Conservation (phyloP, 2,113 vertebrate species). For the Ciconia maguari region DNA sequence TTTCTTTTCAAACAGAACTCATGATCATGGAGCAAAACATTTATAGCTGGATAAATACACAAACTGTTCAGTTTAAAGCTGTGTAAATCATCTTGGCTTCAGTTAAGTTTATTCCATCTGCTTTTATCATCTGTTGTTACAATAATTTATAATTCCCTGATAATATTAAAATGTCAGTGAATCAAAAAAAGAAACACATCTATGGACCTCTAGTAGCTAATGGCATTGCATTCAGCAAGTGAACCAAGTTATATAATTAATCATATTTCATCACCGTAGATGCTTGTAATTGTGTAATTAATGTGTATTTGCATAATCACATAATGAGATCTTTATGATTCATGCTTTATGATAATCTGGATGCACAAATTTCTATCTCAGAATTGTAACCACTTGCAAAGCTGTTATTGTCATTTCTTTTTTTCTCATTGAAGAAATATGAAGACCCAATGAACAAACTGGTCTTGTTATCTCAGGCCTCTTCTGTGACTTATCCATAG, state of each 20-base stretch:
- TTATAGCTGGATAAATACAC: slow-evolving; percentile 49
- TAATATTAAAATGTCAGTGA: slow-evolving; percentile 69
- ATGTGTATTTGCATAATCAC: slow-evolving; percentile 70
- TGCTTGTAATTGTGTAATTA: slow-evolving; percentile 73
- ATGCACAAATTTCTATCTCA: slow-evolving; percentile 55
- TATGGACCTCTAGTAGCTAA: slow-evolving; percentile 53
- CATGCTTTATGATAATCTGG: slow-evolving; percentile 58
- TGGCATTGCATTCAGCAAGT: slow-evolving; percentile 39
- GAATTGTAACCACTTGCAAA: slow-evolving; percentile 33
- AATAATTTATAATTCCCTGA: slow-evolving; percentile 65
- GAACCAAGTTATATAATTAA: slow-evolving; percentile 67
- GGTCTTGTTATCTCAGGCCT: neutral
- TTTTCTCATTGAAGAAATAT: slow-evolving; percentile 3
- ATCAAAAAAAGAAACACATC: slow-evolving; percentile 55
- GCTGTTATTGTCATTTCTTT: neutral
- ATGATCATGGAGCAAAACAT: slow-evolving; percentile 29
- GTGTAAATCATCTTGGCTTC: slow-evolving; percentile 66
- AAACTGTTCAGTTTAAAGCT: slow-evolving; percentile 60
- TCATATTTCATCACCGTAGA: slow-evolving; percentile 69
- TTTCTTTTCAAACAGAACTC: slow-evolving; percentile 18
- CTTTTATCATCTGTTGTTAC: slow-evolving; percentile 73
- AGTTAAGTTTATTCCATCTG: slow-evolving; percentile 74
- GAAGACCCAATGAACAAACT: neutral
- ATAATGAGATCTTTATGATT: slow-evolving; percentile 61
- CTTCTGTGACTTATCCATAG: neutral